Percentiles rank a stretch among this genome's conserved stretches.
phyloP scores from a whole-genome alignment of 2,113 vertebrate species.

The Zosterops borbonicus region DNA sequence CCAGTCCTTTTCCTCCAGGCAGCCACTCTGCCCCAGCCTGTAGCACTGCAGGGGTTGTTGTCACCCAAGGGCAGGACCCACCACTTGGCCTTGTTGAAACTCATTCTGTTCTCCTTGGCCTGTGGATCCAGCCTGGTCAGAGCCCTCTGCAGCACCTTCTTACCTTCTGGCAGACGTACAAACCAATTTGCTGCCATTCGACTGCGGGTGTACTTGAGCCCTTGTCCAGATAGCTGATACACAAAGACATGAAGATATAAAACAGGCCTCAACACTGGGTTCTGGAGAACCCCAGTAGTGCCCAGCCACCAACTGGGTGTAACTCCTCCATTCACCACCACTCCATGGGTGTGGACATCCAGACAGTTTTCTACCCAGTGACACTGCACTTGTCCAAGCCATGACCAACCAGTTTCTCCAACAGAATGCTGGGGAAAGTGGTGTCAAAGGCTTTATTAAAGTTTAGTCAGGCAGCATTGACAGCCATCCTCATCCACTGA shows the following conservation, averaged over 20 bases:
- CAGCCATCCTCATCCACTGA: neutral
- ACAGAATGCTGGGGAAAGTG: neutral
- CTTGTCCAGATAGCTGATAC: neutral
- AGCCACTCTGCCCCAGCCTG: neutral
- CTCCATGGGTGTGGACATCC: too few relatives aligned
- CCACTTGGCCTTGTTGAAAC: too few relatives aligned
- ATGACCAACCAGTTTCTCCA: neutral
- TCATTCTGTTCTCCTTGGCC: accelerated
- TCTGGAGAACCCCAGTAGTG: neutral
- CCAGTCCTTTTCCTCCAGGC: accelerated
- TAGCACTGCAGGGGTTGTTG: neutral
- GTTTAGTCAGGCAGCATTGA: neutral
- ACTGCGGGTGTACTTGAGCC: accelerated
- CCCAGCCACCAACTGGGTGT: neutral
- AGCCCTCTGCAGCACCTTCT: neutral
- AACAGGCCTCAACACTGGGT: neutral
- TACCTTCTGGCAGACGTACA: neutral
- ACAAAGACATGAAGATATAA: neutral
- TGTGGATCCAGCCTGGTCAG: neutral
- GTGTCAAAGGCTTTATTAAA: neutral
- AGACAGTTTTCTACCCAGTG: neutral
- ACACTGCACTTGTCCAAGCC: neutral
- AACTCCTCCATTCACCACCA: neutral
- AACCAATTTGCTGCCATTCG: too few relatives aligned
- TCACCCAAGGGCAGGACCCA: neutral